Conservation (phyloP, 1,140 invertebrate species). For the Listronotus bonariensis region DNA sequence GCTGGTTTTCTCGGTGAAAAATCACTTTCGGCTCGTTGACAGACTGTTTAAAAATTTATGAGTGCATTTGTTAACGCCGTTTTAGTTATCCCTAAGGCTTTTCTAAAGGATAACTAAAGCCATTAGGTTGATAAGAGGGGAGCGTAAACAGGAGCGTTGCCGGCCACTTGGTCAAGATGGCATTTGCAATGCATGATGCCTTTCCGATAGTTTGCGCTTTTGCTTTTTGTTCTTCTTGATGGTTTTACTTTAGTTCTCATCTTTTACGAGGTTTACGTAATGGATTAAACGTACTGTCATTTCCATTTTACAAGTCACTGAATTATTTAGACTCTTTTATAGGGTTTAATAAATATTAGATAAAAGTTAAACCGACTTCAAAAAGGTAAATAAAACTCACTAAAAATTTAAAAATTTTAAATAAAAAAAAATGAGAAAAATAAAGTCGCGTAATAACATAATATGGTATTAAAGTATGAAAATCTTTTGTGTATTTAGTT, state of each 20-base stretch:
- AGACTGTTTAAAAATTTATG: constrained; percentile 41
- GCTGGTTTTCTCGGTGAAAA: constrained; percentile 27
- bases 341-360: no score
- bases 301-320: background rate
- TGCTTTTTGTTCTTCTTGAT: constrained; percentile 16
- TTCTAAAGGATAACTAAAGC: constrained; percentile 22
- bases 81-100: constrained; percentile 32
- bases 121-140: constrained; percentile 38
- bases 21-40: constrained; percentile 33
- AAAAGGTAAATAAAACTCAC: no score
- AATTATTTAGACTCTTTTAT: no score
- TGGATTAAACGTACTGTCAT: constrained; percentile 25
- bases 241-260: constrained; percentile 1
- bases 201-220: constrained; percentile 11
- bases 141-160: constrained; percentile 26
- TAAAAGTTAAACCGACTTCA: no score
- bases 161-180: constrained; percentile 33
- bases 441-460: no score
- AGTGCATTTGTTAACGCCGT: constrained; percentile 40
- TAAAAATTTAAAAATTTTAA: no score
- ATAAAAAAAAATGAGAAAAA: no score
- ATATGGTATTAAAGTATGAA: no score
- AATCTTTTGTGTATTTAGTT: no score
- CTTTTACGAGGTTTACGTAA: constrained; percentile 13
- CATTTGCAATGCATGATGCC: constrained; percentile 38